Base-by-base conservation (phyloP, 1,140 invertebrate genomes). In the Scaptomyza pallida region DNA sequence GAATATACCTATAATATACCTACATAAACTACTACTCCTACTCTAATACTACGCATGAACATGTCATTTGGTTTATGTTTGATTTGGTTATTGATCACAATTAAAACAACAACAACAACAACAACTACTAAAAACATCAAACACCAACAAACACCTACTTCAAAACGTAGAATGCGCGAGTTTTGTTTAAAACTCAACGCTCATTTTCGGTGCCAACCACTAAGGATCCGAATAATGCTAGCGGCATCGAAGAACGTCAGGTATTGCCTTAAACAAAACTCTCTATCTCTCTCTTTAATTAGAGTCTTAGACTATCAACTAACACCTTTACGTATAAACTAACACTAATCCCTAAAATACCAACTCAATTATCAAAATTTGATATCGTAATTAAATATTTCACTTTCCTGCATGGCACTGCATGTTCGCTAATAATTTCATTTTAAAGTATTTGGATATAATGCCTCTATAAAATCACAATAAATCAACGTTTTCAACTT, bases 121-220 rank as follows among this genome's bases (percentile, higher is more conserved):
- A 67, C 26, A 62, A 77, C 61, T 41, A 63, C 55, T 75, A 74
- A 65, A 48, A 61, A 40, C 47, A 56, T 63, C 68, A 63, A 54
- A 79, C 70, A 71, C 60, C 61, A 43, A 54, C 30, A 48, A 69
- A 72, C n/a, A n/a, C n/a, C n/a, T n/a, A n/a, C n/a, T 60, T 47
- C 43, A 59, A 47, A 70, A 55, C 70, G 70, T 72, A 91, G 90
- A 91, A 93, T 90, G 95, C 94, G 89, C 93, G 96, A 92, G 95
- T 96, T 93, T 94, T 96, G 92, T 97, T 97, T 92, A 97, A 96
- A 93, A 97, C 97, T 75, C 96, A 97, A 92, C 94, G 97, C 82
- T 97, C 97, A 56, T 97, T 97, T 91, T 97, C 96, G 72, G 96
- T 98, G 92, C 97, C 97, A 50, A 96, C 96, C n/a, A 93, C 94